Percentiles rank a stretch among this genome's conserved stretches.
phyloP scores from a whole-genome alignment of 2,113 vertebrate genomes.

The Petroica traversi region DNA sequence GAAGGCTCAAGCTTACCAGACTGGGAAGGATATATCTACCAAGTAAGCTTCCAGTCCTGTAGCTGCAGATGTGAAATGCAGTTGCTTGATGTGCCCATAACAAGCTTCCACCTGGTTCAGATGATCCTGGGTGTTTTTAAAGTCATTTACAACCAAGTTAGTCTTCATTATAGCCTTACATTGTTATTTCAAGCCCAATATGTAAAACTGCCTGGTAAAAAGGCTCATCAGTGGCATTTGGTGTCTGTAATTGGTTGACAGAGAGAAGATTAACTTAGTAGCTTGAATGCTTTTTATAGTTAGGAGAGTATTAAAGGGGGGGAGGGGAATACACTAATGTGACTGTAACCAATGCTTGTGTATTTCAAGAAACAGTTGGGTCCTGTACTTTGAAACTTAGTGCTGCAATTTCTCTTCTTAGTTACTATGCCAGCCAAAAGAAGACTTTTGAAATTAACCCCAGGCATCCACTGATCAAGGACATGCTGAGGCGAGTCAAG shows the following conservation, averaged over 20 bases:
- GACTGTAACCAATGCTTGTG: background rate
- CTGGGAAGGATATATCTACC: slow-evolving; percentile 98
- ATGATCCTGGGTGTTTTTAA: background rate
- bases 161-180: background rate
- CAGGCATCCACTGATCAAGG: slow-evolving; percentile 93
- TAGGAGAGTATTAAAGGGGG: background rate
- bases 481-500: slow-evolving; percentile 89
- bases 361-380: background rate
- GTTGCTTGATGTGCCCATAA: background rate
- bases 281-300: background rate
- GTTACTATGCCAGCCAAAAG: slow-evolving; percentile 98
- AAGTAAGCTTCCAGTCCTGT: slow-evolving; percentile 75
- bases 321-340: background rate
- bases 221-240: background rate
- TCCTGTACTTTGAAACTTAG: background rate
- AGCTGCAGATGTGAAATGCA: background rate
- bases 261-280: background rate
- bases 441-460: slow-evolving; percentile 98
- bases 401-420: slow-evolving; percentile 40
- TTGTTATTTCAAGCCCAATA: background rate
- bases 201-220: background rate
- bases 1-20: slow-evolving; percentile 99
- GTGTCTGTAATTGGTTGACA: background rate
- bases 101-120: background rate
- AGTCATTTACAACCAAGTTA: background rate